Evolutionary conservation across 2,888 invertebrate genomes (phyloP).

Genomic region (Sthenelais limicola): DNA sequence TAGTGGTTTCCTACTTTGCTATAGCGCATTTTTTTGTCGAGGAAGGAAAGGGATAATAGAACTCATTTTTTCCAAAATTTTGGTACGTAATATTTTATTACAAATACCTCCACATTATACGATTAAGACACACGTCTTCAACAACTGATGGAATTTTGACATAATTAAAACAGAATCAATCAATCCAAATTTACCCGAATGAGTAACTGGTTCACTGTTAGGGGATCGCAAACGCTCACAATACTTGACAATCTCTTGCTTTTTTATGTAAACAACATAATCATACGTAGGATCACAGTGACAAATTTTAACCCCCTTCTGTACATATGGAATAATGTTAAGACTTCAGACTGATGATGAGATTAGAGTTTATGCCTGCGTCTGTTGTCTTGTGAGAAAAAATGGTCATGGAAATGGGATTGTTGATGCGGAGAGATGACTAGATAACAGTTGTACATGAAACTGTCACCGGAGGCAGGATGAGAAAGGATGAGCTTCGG

Average conservation of each 20-base stretch:
- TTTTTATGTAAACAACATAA: too few relatives aligned
- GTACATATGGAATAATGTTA: conserved; percentile 36
- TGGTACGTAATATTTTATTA: too few relatives aligned
- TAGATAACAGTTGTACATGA: neutral
- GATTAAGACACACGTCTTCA: conserved; percentile 41
- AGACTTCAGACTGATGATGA: conserved; percentile 17
- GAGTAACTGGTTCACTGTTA: neutral
- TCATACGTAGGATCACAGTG: conserved; percentile 36
- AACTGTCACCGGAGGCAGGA: neutral
- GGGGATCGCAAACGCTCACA: neutral
- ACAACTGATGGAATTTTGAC: conserved; percentile 33
- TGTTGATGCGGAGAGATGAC: neutral
- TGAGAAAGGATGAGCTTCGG: conserved; percentile 7
- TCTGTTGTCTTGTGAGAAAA: conserved; percentile 7
- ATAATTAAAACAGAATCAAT: neutral
- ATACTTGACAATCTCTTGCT: conserved; percentile 1
- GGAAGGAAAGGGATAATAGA: too few relatives aligned
- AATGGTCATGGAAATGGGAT: neutral
- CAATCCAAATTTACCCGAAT: conserved; percentile 10
- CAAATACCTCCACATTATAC: conserved; percentile 35
- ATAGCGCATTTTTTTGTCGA: too few relatives aligned
- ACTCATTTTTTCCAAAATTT: too few relatives aligned
- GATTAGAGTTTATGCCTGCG: conserved; percentile 25
- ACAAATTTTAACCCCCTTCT: conserved; percentile 30
- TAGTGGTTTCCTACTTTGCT: too few relatives aligned